Percentiles rank a stretch among this genome's conserved stretches.
phyloP scores from a whole-genome alignment of 1,140 invertebrate genomes.

The Ruditapes philippinarum region DNA sequence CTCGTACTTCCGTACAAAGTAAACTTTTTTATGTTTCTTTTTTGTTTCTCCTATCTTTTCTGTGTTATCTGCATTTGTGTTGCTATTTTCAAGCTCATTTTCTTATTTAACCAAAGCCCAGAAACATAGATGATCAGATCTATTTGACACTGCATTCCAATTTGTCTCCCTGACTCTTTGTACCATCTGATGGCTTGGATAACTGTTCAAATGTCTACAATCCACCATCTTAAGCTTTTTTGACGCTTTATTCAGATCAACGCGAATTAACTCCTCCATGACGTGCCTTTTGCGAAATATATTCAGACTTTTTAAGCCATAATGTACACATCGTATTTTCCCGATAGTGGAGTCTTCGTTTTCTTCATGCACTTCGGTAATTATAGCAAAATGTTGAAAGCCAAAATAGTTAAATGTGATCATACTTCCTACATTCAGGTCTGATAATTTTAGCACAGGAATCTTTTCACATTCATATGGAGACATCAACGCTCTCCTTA shows the following conservation, averaged over 20 bases:
- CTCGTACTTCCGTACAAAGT: no score
- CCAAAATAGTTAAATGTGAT: not conserved
- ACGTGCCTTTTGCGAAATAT: not conserved
- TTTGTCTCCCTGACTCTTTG: not conserved
- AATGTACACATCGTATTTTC: constrained; percentile 4
- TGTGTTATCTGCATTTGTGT: no score
- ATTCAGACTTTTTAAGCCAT: not conserved
- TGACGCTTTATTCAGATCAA: not conserved
- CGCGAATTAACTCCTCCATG: not conserved
- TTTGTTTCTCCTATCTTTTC: no score
- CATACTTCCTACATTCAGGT: not conserved
- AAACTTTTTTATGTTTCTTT: no score
- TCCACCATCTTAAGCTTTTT: not conserved
- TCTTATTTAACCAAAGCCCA: no score
- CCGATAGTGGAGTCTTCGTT: not conserved
- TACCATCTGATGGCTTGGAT: not conserved
- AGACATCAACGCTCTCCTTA: not conserved
- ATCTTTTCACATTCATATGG: not conserved
- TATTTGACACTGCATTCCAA: not conserved
- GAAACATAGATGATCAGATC: constrained; percentile 44
- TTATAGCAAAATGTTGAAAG: not conserved
- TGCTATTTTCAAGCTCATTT: no score
- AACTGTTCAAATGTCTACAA: not conserved
- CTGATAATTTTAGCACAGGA: not conserved
- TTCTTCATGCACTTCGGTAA: not conserved